Percentiles rank a stretch among this genome's conserved stretches.
phyloP scores from a whole-genome alignment of 2,113 vertebrate genomes.

The Ciconia stormi region DNA sequence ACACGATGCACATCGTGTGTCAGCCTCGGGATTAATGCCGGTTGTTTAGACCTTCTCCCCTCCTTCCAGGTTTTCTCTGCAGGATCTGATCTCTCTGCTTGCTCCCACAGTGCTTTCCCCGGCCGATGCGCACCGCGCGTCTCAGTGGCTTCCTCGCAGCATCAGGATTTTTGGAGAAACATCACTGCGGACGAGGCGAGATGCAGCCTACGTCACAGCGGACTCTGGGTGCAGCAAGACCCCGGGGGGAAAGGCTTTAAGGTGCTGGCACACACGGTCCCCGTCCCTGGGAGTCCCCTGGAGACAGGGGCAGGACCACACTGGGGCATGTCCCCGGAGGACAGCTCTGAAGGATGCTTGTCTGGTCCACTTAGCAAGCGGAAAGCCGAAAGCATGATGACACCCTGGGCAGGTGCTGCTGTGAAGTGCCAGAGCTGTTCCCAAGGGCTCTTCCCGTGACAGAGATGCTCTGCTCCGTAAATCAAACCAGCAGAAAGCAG shows the following conservation, averaged over 20 bases:
- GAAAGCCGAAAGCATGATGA: background rate
- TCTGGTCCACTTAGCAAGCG: accelerated
- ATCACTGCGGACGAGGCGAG: accelerated
- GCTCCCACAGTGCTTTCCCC: background rate
- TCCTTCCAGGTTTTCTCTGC: background rate
- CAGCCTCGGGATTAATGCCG: background rate
- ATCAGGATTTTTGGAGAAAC: background rate
- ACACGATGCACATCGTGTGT: accelerated
- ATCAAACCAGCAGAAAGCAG: background rate
- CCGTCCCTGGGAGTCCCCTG: background rate
- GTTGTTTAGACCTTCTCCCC: background rate
- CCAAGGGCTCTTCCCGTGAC: background rate
- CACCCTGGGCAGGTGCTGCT: background rate
- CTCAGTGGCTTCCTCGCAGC: background rate
- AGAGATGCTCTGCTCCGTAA: accelerated
- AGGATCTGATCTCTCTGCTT: background rate
- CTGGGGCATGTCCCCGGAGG: background rate
- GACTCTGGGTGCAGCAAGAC: background rate
- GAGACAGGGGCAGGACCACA: background rate
- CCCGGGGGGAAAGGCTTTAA: background rate
- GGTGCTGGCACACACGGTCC: accelerated
- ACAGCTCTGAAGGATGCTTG: background rate
- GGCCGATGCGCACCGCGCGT: accelerated
- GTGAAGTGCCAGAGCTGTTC: background rate
- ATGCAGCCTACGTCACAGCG: background rate